Base-by-base conservation (phyloP, 2,888 invertebrate species). In the Cynaeus angustus region DNA sequence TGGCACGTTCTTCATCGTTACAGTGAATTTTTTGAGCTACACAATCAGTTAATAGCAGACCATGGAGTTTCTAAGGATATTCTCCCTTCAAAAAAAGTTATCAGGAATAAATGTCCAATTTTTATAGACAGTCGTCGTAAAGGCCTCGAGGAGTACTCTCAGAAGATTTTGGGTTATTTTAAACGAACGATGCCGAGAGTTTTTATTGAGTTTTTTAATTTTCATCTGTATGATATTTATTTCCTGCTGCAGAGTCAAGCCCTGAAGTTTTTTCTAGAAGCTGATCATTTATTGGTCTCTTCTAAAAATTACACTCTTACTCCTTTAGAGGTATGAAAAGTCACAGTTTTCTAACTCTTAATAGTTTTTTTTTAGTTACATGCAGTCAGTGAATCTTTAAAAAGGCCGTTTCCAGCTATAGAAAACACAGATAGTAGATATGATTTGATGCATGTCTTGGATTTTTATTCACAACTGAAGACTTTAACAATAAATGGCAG, bases 21-120 rank as follows among this genome's bases (percentile, higher is more conserved):
- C 86, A 95, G 91, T 82, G 96, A 97, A 79, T 98, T 98, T 85
- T 91, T 91, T 74, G 94, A 95, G 65, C 88, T 98, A 9, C 95
- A 98, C 83, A 93, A 94, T 59, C 91, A 91, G 81, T 87, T 97
- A n/a, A 92, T 94, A 0, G 83, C 88, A 1, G 92, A 94, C 78
- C 93, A 94, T 84, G 93, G 94, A 56, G 90, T 96, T 2, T 91
- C 93, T 5, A 95, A 93, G 82, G 95, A 94, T 78, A 87, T 96
- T 68, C 86, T 98, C 10, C 98, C 98, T 8, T 96, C 96, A 0
- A 98, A 99, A 85, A 97, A 97, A 86, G 88, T 96, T 2, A 92
- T 97, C 78, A 92, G 97, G 0, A 97, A 97, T 81, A 94, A 94
- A 84, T 94, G 94, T 73, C 94, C 95, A 0, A 88, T 90, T 65